These are phyloP conservation scores for Siphamia tubifer DNA, from an alignment of 2,113 vertebrate species.

Conservation along the genomic window DNA sequence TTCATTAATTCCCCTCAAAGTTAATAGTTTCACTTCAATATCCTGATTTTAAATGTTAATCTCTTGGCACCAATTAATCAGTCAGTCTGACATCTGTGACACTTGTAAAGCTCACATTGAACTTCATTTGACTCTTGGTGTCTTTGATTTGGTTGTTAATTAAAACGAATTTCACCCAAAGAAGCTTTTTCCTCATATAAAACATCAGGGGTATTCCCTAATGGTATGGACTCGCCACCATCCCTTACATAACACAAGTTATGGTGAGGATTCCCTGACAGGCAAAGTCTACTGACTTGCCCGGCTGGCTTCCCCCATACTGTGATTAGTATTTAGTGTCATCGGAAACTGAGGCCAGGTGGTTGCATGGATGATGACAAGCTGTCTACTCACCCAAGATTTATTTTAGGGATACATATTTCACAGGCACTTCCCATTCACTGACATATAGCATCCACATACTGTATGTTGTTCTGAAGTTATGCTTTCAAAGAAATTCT, in stretches of 20 bases:
- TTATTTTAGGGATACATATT: slow-evolving; percentile 19
- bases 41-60: too few relatives aligned
- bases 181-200: not conserved
- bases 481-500: too few relatives aligned
- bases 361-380: slow-evolving; percentile 36
- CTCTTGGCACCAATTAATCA: too few relatives aligned
- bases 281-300: not conserved
- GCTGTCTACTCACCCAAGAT: slow-evolving; percentile 20
- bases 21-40: too few relatives aligned
- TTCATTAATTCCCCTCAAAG: too few relatives aligned
- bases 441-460: too few relatives aligned
- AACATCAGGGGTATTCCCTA: not conserved
- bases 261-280: slow-evolving; percentile 35
- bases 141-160: too few relatives aligned
- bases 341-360: slow-evolving; percentile 26
- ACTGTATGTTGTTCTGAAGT: too few relatives aligned
- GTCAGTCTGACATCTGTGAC: too few relatives aligned
- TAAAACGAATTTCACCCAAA: not conserved
- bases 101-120: too few relatives aligned
- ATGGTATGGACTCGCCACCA: not conserved
- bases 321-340: slow-evolving; percentile 16
- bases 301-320: not conserved
- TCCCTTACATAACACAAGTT: slow-evolving; percentile 11
- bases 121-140: too few relatives aligned
- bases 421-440: slow-evolving; percentile 11